Percentiles rank a stretch among this genome's conserved stretches.
phyloP scores from a whole-genome alignment of 2,888 invertebrate species.

The Lasioglossum figueresi region DNA sequence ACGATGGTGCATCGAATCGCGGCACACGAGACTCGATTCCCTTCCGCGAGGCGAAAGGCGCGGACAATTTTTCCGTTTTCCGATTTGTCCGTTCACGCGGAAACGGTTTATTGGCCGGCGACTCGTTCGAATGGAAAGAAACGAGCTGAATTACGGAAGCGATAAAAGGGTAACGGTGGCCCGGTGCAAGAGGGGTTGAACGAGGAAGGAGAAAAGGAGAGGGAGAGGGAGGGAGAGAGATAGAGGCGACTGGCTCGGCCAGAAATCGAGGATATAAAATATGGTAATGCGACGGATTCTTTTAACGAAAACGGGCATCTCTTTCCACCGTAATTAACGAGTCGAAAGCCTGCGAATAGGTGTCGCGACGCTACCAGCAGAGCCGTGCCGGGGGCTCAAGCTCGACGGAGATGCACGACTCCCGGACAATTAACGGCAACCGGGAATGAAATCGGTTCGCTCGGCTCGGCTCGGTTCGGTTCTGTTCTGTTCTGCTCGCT shows the following conservation, averaged over 20 bases:
- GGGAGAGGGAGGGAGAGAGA: not conserved
- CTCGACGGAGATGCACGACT: not conserved
- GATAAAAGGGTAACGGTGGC: conserved; percentile 44
- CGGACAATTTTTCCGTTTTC: conserved; percentile 35
- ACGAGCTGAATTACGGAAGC: conserved; percentile 54
- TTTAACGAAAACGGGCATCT: conserved; percentile 48
- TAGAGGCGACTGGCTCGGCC: conserved; percentile 2
- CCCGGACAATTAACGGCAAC: conserved; percentile 21
- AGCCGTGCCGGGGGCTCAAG: not conserved
- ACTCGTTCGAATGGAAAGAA: conserved; percentile 34
- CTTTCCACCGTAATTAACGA: conserved; percentile 31
- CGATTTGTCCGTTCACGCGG: conserved; percentile 42
- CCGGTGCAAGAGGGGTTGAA: not conserved
- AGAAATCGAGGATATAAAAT: conserved; percentile 56
- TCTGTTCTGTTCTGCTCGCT: not conserved
- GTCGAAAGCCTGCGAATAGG: not conserved
- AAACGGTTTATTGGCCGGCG: conserved; percentile 44
- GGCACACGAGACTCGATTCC: not conserved
- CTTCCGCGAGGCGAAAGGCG: not conserved
- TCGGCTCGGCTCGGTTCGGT: not conserved
- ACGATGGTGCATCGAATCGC: not conserved
- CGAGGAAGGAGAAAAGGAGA: not conserved
- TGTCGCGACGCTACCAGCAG: not conserved
- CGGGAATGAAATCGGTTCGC: not conserved
- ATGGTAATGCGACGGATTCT: conserved; percentile 56